Evolutionary conservation across 2,888 invertebrate species (phyloP).

Genomic region (Machimus rusticus): DNA sequence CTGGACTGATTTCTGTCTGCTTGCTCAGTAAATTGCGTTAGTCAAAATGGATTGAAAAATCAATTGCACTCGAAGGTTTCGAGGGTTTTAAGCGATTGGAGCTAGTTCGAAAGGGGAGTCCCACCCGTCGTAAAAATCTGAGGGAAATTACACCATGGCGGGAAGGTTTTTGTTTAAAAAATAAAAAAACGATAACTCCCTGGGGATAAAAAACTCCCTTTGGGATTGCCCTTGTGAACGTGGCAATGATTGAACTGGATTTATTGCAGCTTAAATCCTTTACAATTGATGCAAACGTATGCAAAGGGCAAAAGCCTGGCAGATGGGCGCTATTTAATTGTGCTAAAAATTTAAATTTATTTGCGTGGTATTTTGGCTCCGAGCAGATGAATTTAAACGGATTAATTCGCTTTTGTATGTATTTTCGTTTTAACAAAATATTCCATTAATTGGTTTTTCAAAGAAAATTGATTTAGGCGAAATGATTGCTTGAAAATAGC

Average conservation of each 20-base stretch:
- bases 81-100: not conserved
- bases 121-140: not conserved
- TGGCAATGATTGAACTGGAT: not conserved
- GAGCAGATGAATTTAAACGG: not conserved
- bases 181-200: not conserved
- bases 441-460: not conserved
- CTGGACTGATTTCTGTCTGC: not conserved
- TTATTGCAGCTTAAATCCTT: not conserved
- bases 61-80: not conserved
- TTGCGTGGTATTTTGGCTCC: not conserved
- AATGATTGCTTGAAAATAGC: not conserved
- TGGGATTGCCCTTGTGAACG: not conserved
- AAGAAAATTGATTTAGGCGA: not conserved
- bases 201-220: not conserved
- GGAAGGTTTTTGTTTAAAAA: not conserved
- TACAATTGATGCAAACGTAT: not conserved
- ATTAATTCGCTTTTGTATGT: not conserved
- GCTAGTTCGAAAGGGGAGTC: not conserved
- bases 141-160: not conserved
- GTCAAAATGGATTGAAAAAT: not conserved
- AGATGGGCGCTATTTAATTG: not conserved
- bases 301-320: not conserved
- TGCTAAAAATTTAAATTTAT: not conserved
- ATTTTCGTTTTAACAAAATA: not conserved
- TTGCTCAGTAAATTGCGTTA: not conserved